Base-by-base conservation (phyloP, 2,888 invertebrate species). In the Pardosa pseudoannulata region DNA sequence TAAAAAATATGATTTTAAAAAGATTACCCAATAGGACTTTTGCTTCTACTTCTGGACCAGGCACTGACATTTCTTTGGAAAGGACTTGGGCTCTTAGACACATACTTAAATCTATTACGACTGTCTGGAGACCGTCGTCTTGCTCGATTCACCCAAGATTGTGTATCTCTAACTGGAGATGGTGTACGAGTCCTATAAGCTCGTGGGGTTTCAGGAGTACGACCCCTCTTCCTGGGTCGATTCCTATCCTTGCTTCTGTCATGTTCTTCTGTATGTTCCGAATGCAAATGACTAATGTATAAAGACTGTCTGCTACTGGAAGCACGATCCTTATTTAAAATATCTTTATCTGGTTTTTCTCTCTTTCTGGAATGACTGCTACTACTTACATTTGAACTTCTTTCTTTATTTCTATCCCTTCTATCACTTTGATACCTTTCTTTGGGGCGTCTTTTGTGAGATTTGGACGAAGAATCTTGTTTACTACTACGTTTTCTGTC, bases 121-220 rank as follows among this genome's bases (percentile, higher is more conserved):
- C 9, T 79, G 19, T 82, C 87, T 7, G 87, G 82, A 19, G 81
- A 73, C 28, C 80, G 27, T 70, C 79, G 72, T 50, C 87, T 78
- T 5, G 81, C 29, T 56, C 76, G 76, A 36, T 74, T 78, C 32
- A 86, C 75, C 67, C 86, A 67, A 27, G 72, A 68, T 56, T 79
- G 81, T 41, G 75, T 75, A 50, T 64, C 73, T 32, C 32, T 65
- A 50, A 85, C 72, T 65, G 83, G 87, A 56, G 87, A 79, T 19
- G 79, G 87, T 23, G 80, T 78, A 27, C 88, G 65, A 72, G 41
- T 86, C 29, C 89, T 76, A 50, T 89, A 89, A 32, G 89, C 89
- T 72, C 88, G 81, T 19, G 89, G 89, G 27, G 89, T 87, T 70
- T 89, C 89, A 6, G 88, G 89, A 50, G 88, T 88, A 39, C 86